A percentile compares a stretch with the other conserved stretches of the same genome.
Conservation (phyloP, 2,797 vertebrate genomes). For the Pachyuromys duprasi region DNA sequence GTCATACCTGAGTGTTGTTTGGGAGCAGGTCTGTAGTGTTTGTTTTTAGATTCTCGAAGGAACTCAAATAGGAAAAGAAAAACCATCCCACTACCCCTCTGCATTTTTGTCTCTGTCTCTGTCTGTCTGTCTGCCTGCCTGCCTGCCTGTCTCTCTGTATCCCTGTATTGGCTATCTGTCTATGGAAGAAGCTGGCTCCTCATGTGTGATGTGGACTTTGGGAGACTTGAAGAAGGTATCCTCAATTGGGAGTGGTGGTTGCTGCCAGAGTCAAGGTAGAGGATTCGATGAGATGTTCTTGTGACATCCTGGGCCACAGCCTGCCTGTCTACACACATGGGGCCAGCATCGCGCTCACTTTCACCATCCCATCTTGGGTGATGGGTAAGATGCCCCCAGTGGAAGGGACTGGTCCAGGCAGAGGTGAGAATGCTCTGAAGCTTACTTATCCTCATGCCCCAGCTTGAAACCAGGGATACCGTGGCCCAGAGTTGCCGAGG, state of each 20-base stretch:
- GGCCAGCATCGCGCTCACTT: rapidly evolving
- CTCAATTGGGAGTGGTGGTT: neutral
- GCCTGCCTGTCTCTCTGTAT: neutral
- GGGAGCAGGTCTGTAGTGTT: neutral
- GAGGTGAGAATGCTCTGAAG: too few relatives aligned
- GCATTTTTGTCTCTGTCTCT: neutral
- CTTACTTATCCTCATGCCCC: neutral
- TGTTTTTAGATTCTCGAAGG: neutral
- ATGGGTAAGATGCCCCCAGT: neutral
- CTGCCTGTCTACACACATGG: rapidly evolving
- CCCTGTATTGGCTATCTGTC: neutral
- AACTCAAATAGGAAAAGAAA: neutral
- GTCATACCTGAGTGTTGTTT: neutral
- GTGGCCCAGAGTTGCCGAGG: neutral
- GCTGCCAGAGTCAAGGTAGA: neutral
- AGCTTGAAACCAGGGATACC: neutral
- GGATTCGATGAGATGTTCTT: neutral
- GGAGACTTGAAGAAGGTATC: neutral
- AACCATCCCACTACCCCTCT: neutral
- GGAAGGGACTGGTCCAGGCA: neutral
- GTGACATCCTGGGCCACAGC: neutral
- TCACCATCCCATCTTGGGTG: neutral
- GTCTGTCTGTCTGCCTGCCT: neutral
- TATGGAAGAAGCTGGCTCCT: neutral
- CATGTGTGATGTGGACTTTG: rapidly evolving